These are phyloP conservation scores for Hydropsyche betteni DNA, from an alignment of 2,888 invertebrate genomes.

Conservation along the genomic window DNA sequence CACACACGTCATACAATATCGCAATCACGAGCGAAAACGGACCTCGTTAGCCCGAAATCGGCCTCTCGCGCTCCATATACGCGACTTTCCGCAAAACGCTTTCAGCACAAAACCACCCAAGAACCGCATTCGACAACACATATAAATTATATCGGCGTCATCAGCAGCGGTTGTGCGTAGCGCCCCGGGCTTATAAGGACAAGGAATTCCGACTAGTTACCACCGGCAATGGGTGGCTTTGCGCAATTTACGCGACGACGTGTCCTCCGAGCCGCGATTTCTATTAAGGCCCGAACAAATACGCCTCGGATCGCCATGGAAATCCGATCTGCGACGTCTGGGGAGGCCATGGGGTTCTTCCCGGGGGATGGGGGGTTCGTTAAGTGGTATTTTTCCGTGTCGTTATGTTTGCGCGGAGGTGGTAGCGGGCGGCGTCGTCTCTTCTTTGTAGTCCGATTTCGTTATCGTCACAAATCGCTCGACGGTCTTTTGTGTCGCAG, in stretches of 20 bases:
- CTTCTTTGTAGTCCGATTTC: slow-evolving; percentile 28
- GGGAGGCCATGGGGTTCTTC: no score
- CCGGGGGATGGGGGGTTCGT: no score
- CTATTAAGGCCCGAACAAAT: slow-evolving; percentile 18
- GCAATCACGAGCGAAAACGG: no score
- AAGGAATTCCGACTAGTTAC: slow-evolving; percentile 49
- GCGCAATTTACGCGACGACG: slow-evolving; percentile 36
- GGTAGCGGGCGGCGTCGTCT: not conserved
- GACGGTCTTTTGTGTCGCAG: slow-evolving; percentile 37
- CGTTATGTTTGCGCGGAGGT: not conserved
- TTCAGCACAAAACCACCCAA: slow-evolving; percentile 19
- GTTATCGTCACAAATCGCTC: slow-evolving; percentile 34
- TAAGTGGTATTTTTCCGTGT: not conserved
- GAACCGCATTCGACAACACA: not conserved
- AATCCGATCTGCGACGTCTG: slow-evolving; percentile 33
- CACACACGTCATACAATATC: no score
- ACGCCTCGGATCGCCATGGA: slow-evolving; percentile 25
- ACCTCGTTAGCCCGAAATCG: no score
- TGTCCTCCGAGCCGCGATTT: slow-evolving; percentile 6
- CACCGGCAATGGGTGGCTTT: slow-evolving; percentile 36
- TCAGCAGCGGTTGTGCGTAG: slow-evolving; percentile 1
- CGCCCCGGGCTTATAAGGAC: slow-evolving; percentile 46
- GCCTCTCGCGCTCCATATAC: not conserved
- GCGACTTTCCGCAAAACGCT: not conserved
- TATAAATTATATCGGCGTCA: slow-evolving; percentile 23